Base-by-base conservation (phyloP, 2,888 invertebrate species). In the Caenorhabditis angaria region DNA sequence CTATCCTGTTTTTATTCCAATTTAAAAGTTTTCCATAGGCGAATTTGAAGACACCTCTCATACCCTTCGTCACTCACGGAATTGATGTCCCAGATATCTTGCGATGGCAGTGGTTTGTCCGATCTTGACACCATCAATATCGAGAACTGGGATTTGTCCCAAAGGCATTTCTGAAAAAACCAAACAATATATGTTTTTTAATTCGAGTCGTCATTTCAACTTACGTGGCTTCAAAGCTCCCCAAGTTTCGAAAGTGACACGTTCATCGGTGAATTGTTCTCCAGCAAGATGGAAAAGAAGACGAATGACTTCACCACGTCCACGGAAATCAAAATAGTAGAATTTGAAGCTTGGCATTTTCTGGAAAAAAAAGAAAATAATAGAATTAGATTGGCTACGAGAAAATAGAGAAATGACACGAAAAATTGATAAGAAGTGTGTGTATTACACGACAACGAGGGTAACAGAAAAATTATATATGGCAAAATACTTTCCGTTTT, bases 81-180 rank as follows among this genome's bases (percentile, higher is more conserved):
- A 81, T 65, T 78, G 73, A 62, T 81, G 78, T n/a, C 78, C 85
- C 29, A 85, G 62, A 62, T 72, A 85, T 29, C 85, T 80, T 10
- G 77, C 69, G 65, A 84, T 84, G 18, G 85, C 82, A 22, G 80
- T 62, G 47, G 78, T 73, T 70, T 83, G 83, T 28, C 74, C 78
- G 61, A 85, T 77, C 67, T 83, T 81, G 6, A 74, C 74, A 41
- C 83, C 83, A 63, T 85, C 82, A n/a, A 85, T 80, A 62, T 85
- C 85, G 8, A 85, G 74, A 18, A 85, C 83, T n/a, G 85, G 85
- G 20, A 84, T 68, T 64, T 85, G 83, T 22, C 81, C 80, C n/a
- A 85, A 71, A 54, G 85, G 85, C 78, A 81, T 85, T 48, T 82
- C 85, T 85, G 58, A 59, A 80, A 62, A 64, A 22, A n/a, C 41